Conservation (phyloP, 2,113 vertebrate genomes). For the Zeus faber region DNA sequence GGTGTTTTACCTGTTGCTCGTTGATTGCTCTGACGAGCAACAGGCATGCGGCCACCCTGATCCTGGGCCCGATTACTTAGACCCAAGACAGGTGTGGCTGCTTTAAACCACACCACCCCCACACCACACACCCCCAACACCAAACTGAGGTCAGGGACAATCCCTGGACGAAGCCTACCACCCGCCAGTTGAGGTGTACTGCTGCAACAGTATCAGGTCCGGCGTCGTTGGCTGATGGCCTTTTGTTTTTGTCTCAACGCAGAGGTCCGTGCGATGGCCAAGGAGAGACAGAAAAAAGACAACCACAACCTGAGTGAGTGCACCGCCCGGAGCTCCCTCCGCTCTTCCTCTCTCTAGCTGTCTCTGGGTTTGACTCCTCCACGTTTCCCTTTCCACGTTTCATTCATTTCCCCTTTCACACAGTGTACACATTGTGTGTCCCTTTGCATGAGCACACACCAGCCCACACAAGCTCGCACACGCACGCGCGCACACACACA, state of each 20-base stretch:
- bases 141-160: no score
- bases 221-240: constrained; percentile 40
- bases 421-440: background rate
- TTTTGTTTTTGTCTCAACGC: constrained; percentile 78
- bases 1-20: no score
- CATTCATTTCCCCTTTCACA: background rate
- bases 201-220: no score
- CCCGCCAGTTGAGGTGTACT: no score
- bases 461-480: constrained; percentile 3
- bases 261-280: constrained; percentile 89
- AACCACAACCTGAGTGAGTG: constrained; percentile 97
- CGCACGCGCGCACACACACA: background rate
- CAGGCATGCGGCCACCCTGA: no score
- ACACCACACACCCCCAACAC: no score
- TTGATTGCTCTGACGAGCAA: no score
- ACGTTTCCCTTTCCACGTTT: background rate
- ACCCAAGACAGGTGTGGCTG: no score
- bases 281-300: constrained; percentile 98
- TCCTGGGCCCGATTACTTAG: no score
- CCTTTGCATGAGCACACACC: no score
- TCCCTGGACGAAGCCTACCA: no score
- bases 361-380: background rate
- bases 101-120: no score
- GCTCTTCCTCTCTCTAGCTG: background rate
- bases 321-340: background rate